A percentile compares a stretch with the other conserved stretches of the same genome.
Evolutionary conservation across 2,888 invertebrate genomes (phyloP).

Genomic region (Anticlea derivata): DNA sequence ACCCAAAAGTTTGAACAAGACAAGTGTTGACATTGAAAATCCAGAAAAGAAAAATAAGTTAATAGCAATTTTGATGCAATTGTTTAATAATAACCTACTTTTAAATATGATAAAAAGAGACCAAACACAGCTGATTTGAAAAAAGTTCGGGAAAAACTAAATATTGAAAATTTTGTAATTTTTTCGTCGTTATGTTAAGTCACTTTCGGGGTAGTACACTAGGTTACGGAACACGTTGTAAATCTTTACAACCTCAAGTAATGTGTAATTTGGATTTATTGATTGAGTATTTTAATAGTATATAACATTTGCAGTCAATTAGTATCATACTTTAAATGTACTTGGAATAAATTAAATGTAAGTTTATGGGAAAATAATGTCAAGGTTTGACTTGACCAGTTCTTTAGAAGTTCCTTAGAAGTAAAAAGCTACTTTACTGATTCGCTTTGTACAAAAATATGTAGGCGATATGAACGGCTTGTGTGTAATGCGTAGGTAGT

Average conservation of each 20-base stretch:
- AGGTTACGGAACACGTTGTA: too few relatives aligned
- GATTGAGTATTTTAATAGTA: conserved; percentile 6
- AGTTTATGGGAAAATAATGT: conserved; percentile 15
- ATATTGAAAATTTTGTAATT: too few relatives aligned
- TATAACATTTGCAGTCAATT: conserved; percentile 3
- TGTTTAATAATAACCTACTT: too few relatives aligned
- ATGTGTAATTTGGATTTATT: conserved; percentile 12
- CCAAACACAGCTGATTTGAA: too few relatives aligned
- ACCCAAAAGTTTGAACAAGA: too few relatives aligned
- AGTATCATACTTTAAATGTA: neutral
- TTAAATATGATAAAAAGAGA: too few relatives aligned
- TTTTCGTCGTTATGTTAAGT: too few relatives aligned
- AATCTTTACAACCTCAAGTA: neutral
- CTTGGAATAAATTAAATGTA: neutral
- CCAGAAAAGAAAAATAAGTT: too few relatives aligned
- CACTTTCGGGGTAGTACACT: too few relatives aligned
- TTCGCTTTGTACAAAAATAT: conserved; percentile 16
- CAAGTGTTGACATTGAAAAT: too few relatives aligned
- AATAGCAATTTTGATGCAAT: too few relatives aligned
- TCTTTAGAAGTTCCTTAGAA: conserved; percentile 5
- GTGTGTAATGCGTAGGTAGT: conserved; percentile 18
- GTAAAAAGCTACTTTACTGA: conserved; percentile 12
- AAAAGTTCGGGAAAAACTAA: too few relatives aligned
- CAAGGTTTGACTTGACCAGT: conserved; percentile 15
- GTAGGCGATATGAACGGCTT: conserved; percentile 25